phyloP scores from a whole-genome alignment of 2,113 vertebrate genomes.

The Thamnophis sirtalis region DNA sequence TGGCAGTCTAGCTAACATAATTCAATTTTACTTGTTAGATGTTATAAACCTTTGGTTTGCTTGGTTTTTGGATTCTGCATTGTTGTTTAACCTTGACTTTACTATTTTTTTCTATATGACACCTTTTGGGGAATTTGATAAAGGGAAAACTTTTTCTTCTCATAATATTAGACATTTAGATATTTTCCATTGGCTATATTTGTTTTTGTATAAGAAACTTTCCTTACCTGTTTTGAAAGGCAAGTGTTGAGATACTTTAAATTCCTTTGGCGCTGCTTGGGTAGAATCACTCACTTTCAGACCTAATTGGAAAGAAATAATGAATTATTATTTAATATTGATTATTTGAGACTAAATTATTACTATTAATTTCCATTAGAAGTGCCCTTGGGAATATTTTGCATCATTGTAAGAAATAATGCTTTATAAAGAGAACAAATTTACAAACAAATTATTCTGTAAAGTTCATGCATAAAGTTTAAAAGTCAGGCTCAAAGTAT shows the following conservation, averaged over 20 bases:
- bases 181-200: not conserved
- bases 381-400: not conserved
- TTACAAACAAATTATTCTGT: not conserved
- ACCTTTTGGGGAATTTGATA: not conserved
- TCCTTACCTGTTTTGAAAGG: conserved; percentile 72
- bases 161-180: not conserved
- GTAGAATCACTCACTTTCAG: conserved; percentile 56
- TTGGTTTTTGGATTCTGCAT: not conserved
- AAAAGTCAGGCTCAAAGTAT: not conserved
- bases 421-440: not conserved
- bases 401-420: not conserved
- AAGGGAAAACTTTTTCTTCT: not conserved
- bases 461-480: not conserved
- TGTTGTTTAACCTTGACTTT: not conserved
- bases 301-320: conserved; percentile 47
- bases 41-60: not conserved
- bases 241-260: conserved; percentile 54
- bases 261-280: conserved; percentile 67
- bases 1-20: not conserved
- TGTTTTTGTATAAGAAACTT: not conserved
- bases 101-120: not conserved
- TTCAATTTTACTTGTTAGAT: not conserved
- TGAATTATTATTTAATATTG: not conserved
- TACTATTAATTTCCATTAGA: conserved; percentile 14
- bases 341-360: not conserved